phyloP scores from a whole-genome alignment of 2,888 invertebrate genomes.

The Pimpla rufipes region DNA sequence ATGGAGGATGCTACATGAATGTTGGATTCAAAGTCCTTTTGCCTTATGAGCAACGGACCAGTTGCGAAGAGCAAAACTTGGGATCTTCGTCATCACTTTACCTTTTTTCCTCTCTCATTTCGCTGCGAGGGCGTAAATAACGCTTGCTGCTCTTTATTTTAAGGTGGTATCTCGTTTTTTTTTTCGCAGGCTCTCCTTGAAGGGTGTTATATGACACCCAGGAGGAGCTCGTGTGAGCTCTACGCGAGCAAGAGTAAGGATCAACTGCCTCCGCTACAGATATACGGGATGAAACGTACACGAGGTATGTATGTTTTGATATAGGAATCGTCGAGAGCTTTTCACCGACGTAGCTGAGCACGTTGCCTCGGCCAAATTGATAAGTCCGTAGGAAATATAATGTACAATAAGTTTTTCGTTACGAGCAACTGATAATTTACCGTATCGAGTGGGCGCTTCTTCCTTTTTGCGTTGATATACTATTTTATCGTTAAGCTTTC shows the following conservation, averaged over 20 bases:
- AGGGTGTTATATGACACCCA: constrained; percentile 45
- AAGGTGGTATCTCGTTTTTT: not conserved
- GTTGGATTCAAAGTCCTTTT: not conserved
- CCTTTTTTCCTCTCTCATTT: not conserved
- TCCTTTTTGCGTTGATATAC: constrained; percentile 28
- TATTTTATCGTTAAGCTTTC: constrained; percentile 60
- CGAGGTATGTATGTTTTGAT: not conserved
- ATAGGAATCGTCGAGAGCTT: constrained; percentile 20
- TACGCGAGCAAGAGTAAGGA: constrained; percentile 14
- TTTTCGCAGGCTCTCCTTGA: not conserved
- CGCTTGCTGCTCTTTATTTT: not conserved
- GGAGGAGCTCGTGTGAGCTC: constrained; percentile 12
- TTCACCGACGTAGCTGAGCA: constrained; percentile 1
- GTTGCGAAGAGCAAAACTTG: not conserved
- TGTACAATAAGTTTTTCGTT: constrained; percentile 51
- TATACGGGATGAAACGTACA: not conserved
- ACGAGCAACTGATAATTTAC: constrained; percentile 53
- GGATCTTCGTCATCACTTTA: not conserved
- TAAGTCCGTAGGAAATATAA: constrained; percentile 57
- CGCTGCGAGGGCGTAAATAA: constrained; percentile 12
- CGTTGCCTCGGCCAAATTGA: constrained; percentile 44
- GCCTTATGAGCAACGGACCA: not conserved
- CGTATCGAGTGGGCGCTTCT: not conserved
- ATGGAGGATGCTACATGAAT: not conserved
- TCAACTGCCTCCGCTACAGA: constrained; percentile 5